phyloP scores from a whole-genome alignment of 2,888 invertebrate species.

The Sinodicranocentrus sp. region DNA sequence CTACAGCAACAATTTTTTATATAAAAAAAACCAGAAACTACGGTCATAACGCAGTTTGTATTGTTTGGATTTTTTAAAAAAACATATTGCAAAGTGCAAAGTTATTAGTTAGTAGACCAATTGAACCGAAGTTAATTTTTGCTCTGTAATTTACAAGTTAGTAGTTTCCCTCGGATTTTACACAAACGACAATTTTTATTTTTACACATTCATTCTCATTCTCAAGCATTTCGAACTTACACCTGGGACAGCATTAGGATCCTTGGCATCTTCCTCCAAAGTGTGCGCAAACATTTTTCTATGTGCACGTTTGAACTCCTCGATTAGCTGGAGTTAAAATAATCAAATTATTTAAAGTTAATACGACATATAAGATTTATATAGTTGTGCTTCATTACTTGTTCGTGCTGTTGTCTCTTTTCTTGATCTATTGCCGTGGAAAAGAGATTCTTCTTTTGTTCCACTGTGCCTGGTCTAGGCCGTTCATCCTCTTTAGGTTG shows the following conservation, averaged over 20 bases:
- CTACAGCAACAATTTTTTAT: background rate
- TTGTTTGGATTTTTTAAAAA: background rate
- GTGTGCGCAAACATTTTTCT: conserved; percentile 86
- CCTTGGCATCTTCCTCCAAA: conserved; percentile 58
- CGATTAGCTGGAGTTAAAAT: conserved; percentile 83
- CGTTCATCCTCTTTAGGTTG: conserved; percentile 67
- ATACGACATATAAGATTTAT: background rate
- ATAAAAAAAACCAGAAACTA: conserved; percentile 8
- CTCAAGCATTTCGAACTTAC: too few relatives aligned
- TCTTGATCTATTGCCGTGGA: conserved; percentile 81
- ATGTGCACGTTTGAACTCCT: conserved; percentile 93
- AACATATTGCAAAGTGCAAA: background rate
- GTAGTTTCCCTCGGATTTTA: too few relatives aligned
- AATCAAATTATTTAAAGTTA: too few relatives aligned
- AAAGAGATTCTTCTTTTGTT: conserved; percentile 73
- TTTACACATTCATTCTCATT: too few relatives aligned
- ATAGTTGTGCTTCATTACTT: conserved; percentile 77
- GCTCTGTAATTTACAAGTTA: too few relatives aligned
- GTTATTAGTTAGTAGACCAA: background rate
- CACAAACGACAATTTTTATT: too few relatives aligned
- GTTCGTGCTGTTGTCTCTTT: conserved; percentile 85
- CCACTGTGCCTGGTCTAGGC: conserved; percentile 73
- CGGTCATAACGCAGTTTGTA: conserved; percentile 41
- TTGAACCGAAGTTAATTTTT: background rate
- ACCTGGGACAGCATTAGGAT: conserved; percentile 31